Evolutionary conservation across 2,888 invertebrate species (phyloP), one percentile per base, ranked within the genome.

Genomic region (Empis livida): DNA sequence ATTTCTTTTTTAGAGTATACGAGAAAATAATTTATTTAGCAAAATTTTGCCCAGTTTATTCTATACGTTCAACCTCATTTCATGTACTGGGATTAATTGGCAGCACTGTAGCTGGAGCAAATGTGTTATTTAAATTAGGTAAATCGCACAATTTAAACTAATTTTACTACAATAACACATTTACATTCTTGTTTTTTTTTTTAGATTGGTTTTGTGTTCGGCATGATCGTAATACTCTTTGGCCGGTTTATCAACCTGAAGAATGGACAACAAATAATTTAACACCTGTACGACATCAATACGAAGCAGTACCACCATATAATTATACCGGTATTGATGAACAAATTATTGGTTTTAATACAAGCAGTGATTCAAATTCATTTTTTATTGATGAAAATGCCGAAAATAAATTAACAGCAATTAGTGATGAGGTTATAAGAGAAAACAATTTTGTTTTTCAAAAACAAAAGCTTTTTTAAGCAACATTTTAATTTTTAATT

Each of bases 41-140:
- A 0, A 84, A 85, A 62, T 78, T 79, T 55, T 82, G 85, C 64
- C 79, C 81, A 5, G 85, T 94, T 38, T 91, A 92, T 63, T 86
- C 93, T 1, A 76, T 96, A 44, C 76, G 93, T 51, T 92, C 91
- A 3, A 91, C 92, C 1, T 88, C 92, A 1, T 87, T 91, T 68
- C 91, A 89, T 63, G 82, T 84, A 8, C 51, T 67, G 49, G 86
- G 91, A 23, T 73, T 95, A 31, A 77, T 95, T 42, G 86, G 86
- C 1, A 84, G 85, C 49, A 93, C 91, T 0, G 79, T 79, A 54
- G 77, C 80, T 48, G 95, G 95, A 5, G 89, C 89, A 2, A 85
- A 89, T 62, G 68, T 80, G 45, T 73, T 95, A 4, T 73, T 78
- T 42, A 79, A 84, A 64, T 71, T 80, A 56, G 83, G 84, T 75